A percentile compares a stretch with the other conserved stretches of the same genome.
These are phyloP conservation scores for Sminthopsis crassicaudata DNA, from an alignment of 2,113 vertebrate genomes.

Conservation along the genomic window DNA sequence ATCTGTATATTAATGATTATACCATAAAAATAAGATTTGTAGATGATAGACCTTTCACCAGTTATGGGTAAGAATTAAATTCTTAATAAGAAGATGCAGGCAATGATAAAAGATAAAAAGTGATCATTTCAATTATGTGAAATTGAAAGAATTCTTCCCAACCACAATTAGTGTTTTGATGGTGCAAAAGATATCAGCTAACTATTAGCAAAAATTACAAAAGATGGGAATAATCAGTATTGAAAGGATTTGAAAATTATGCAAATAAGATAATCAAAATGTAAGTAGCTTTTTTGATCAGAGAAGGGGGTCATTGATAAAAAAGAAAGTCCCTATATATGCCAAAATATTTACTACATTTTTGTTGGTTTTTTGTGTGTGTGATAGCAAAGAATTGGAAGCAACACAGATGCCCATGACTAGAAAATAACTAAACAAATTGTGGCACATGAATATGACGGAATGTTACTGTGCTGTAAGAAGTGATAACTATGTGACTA, in stretches of 20 bases:
- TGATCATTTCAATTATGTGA: background rate
- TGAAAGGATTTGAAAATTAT: background rate
- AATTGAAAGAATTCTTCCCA: background rate
- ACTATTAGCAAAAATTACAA: background rate
- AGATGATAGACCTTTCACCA: background rate
- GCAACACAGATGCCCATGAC: too few relatives aligned
- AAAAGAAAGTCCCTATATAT: background rate
- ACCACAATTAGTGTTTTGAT: background rate
- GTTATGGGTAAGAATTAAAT: background rate
- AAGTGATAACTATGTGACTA: too few relatives aligned
- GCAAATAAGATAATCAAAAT: background rate
- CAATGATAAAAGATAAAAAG: background rate
- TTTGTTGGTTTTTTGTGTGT: background rate
- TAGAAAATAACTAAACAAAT: too few relatives aligned
- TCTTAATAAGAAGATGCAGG: background rate
- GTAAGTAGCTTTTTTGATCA: background rate
- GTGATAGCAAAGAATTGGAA: background rate
- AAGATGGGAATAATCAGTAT: background rate
- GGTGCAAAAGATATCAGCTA: background rate
- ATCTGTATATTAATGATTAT: background rate
- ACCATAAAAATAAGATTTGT: background rate
- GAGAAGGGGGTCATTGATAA: background rate
- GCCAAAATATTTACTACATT: background rate
- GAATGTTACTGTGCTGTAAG: too few relatives aligned
- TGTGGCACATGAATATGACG: too few relatives aligned